Conservation (phyloP, 2,888 invertebrate genomes). For the Villa cingulata region DNA sequence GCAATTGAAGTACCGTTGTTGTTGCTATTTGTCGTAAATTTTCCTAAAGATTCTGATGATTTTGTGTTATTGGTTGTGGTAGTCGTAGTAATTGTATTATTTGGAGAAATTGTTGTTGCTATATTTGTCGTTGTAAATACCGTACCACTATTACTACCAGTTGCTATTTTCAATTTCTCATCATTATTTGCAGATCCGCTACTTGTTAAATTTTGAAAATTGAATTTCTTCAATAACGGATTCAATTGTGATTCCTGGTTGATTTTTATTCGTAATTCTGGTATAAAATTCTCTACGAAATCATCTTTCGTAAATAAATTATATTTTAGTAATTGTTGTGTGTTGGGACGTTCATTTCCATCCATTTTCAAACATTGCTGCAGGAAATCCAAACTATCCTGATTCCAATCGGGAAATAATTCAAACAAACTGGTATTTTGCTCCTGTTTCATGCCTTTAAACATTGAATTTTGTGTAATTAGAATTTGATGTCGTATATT, state of each 20-base stretch:
- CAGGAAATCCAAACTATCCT: slow-evolving; percentile 36
- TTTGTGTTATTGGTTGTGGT: background rate
- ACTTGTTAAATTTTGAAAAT: slow-evolving; percentile 9
- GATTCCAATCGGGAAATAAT: slow-evolving; percentile 36
- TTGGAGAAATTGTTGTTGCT: background rate
- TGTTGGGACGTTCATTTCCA: slow-evolving; percentile 48
- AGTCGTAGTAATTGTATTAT: background rate
- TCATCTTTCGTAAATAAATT: slow-evolving; percentile 50
- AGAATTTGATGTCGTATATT: slow-evolving; percentile 37
- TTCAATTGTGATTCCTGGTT: slow-evolving; percentile 47
- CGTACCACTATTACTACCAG: slow-evolving; percentile 6
- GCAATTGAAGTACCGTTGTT: too few species aligned
- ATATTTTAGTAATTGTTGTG: slow-evolving; percentile 50
- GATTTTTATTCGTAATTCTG: slow-evolving; percentile 48
- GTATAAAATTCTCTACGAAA: slow-evolving; percentile 52
- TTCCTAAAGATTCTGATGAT: slow-evolving; percentile 5
- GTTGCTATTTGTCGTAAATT: background rate
- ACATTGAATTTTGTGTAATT: slow-evolving; percentile 35
- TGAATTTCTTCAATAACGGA: slow-evolving; percentile 33
- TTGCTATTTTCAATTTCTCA: background rate
- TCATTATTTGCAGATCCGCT: slow-evolving; percentile 1
- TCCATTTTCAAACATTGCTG: slow-evolving; percentile 44
- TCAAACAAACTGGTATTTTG: slow-evolving; percentile 27
- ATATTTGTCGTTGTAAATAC: background rate
- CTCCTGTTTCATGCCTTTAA: slow-evolving; percentile 33